A percentile compares a stretch with the other conserved stretches of the same genome.
Evolutionary conservation across 2,888 invertebrate species (phyloP).

Genomic region (Microctonus aethiopoides): DNA sequence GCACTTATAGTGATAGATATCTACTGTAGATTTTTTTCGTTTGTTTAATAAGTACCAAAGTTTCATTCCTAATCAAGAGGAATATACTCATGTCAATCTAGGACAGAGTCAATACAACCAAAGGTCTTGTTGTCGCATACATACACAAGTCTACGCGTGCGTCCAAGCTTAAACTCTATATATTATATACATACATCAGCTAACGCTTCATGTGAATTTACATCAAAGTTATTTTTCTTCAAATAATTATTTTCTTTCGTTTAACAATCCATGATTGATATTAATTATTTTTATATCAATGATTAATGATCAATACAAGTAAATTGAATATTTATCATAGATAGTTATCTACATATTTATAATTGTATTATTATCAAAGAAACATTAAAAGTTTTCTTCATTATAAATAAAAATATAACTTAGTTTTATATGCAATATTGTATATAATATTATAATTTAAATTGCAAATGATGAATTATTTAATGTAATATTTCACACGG

Average conservation of each 20-base stretch:
- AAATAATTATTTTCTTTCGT: background rate
- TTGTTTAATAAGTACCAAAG: background rate
- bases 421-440: no score
- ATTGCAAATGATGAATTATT: background rate
- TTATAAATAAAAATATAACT: no score
- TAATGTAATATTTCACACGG: background rate
- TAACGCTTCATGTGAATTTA: background rate
- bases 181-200: background rate
- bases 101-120: slow-evolving; percentile 24
- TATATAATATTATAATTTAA: no score
- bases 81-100: slow-evolving; percentile 20
- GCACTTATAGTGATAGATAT: no score
- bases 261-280: no score
- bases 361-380: no score
- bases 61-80: slow-evolving; percentile 1
- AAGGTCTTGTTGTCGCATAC: slow-evolving; percentile 5
- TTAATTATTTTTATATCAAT: no score
- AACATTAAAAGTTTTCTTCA: no score
- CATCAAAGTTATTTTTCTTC: background rate
- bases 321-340: no score
- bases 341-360: no score
- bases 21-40: no score
- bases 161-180: slow-evolving; percentile 14
- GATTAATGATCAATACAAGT: no score
- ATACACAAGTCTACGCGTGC: slow-evolving; percentile 20